These are phyloP conservation scores for Drosophila testacea DNA, from an alignment of 2,888 invertebrate species.

Conservation along the genomic window DNA sequence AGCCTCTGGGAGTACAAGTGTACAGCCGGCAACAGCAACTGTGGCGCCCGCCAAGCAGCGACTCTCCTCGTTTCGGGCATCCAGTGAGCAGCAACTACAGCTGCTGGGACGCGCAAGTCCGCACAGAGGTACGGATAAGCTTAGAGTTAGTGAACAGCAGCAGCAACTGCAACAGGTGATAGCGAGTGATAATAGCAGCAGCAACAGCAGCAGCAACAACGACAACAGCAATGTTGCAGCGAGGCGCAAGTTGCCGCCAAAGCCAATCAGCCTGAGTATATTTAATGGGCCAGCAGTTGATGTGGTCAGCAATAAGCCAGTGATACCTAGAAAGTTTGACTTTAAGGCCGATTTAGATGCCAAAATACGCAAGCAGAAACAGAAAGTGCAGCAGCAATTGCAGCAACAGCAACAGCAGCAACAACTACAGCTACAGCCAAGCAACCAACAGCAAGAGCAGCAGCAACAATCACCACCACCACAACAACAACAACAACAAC, in stretches of 20 bases:
- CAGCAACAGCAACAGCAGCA: slow-evolving; percentile 69
- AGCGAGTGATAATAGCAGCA: slow-evolving; percentile 53
- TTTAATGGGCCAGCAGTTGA: slow-evolving; percentile 68
- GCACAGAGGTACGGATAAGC: slow-evolving; percentile 80
- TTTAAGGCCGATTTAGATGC: slow-evolving; percentile 83
- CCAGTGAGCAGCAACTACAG: slow-evolving; percentile 83
- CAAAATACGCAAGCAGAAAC: slow-evolving; percentile 81
- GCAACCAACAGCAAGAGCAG: slow-evolving; percentile 36
- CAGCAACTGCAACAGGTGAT: slow-evolving; percentile 45
- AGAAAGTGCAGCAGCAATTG: slow-evolving; percentile 78
- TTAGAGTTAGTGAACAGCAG: slow-evolving; percentile 60
- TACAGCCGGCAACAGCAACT: slow-evolving; percentile 73
- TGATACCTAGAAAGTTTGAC: slow-evolving; percentile 75
- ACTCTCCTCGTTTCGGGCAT: slow-evolving; percentile 84
- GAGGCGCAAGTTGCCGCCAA: slow-evolving; percentile 80
- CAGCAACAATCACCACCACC: slow-evolving; percentile 47
- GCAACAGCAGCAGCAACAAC: slow-evolving; percentile 46
- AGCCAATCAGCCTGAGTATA: slow-evolving; percentile 78
- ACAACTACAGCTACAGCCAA: slow-evolving; percentile 33
- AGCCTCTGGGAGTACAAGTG: slow-evolving; percentile 13
- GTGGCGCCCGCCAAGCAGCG: slow-evolving; percentile 84
- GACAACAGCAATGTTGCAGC: slow-evolving; percentile 35
- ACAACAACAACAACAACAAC: slow-evolving; percentile 40
- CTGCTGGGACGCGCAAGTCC: slow-evolving; percentile 73
- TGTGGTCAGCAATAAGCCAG: slow-evolving; percentile 54